A percentile compares a stretch with the other conserved stretches of the same genome.
phyloP scores from a whole-genome alignment of 2,888 invertebrate species.

The Nudaria mundana region DNA sequence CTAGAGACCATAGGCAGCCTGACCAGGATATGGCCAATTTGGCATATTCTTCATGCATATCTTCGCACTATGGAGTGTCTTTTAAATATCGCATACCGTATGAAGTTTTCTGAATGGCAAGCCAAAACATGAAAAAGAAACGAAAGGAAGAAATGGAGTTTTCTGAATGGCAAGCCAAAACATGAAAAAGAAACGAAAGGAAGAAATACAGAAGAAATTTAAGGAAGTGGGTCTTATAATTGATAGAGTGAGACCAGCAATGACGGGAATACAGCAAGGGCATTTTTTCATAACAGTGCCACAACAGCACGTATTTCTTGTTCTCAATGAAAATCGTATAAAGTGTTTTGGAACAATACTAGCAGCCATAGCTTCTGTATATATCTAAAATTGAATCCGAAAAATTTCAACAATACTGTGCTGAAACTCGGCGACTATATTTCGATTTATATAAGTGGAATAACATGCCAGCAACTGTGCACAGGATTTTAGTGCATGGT shows the following conservation, averaged over 20 bases:
- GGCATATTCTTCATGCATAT: not conserved
- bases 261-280: slow-evolving; percentile 8
- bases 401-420: too few species aligned
- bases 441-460: too few species aligned
- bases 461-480: too few species aligned
- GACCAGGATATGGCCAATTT: not conserved
- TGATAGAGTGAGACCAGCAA: slow-evolving; percentile 10
- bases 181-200: not conserved
- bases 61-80: not conserved
- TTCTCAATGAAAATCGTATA: too few species aligned
- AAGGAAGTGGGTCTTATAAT: too few species aligned
- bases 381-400: too few species aligned
- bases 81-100: not conserved
- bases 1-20: not conserved
- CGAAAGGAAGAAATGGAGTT: not conserved
- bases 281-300: slow-evolving; percentile 1
- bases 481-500: too few species aligned
- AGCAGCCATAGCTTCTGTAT: too few species aligned
- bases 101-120: not conserved
- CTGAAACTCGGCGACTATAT: too few species aligned
- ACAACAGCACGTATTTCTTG: not conserved
- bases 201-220: too few species aligned
- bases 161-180: not conserved
- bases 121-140: not conserved
- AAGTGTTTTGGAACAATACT: too few species aligned